Evolutionary conservation across 2,113 vertebrate genomes (phyloP), one percentile per base, ranked within the genome.

Genomic region (Protobothrops mucrosquamatus): DNA sequence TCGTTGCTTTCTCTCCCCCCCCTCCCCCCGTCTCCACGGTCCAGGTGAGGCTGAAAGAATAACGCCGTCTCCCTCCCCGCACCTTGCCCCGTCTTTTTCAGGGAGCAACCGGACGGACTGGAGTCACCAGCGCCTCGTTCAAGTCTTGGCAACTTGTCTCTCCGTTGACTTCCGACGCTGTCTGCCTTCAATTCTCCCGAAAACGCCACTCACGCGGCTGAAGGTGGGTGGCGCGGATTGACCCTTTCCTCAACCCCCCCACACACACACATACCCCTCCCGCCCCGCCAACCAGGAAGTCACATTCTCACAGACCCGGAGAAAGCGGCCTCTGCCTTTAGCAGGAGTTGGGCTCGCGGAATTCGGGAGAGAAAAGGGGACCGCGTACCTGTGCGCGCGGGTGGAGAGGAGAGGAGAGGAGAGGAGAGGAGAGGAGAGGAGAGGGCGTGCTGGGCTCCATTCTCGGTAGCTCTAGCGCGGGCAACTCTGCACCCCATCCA

Each of bases 111-210:
- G 34, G 91, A 94, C 93, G 93, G 95, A 81, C 96, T 95, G 97
- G 96, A 95, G 93, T 92, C 95, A 89, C 64, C 94, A 94, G 34
- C 95, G 95, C 95, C 92, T 97, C 96, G 97, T 97, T 98, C 95
- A 98, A 97, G 97, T 97, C 97, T 98, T 96, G 98, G 97, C 97
- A 96, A 57, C 95, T 93, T 81, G 95, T 95, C 96, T 96, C 96
- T 89, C 96, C 97, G 93, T 88, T 97, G 97, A 97, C 96, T 97
- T 96, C 98, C 97, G 97, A 97, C 97, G 98, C 97, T 97, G 98
- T 98, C 98, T 97, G 96, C 98, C 98, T 98, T 98, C 97, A 97
- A 98, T 98, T 98, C 98, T 98, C 97, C 98, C 97, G 97, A 98
- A 96, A 97, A 97, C 98, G 94, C 96, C 98, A 98, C 97, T 98